Conservation (phyloP, 2,797 vertebrate species). For the Eulemur albifrons region DNA sequence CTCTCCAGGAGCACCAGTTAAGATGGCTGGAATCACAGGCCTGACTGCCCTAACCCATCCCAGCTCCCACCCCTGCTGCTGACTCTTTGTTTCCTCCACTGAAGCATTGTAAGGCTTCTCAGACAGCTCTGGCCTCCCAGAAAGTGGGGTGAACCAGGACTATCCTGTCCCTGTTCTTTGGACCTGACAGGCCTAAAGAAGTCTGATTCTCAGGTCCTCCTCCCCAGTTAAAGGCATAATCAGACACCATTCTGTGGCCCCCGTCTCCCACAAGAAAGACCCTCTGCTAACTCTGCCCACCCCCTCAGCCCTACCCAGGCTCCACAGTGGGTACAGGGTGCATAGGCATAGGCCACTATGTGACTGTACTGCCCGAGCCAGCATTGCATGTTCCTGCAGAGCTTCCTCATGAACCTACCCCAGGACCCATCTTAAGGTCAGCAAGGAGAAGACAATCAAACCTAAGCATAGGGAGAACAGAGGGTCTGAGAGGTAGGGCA, state of each 20-base stretch:
- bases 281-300: not conserved
- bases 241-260: not conserved
- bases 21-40: not conserved
- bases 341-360: slow-evolving; percentile 86
- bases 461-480: not conserved
- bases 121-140: not conserved
- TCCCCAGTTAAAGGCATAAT: not conserved
- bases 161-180: not conserved
- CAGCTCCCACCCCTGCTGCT: too few relatives aligned
- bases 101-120: not conserved
- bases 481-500: not conserved
- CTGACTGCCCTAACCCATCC: not conserved
- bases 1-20: not conserved
- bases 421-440: slow-evolving; percentile 88
- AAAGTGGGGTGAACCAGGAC: not conserved
- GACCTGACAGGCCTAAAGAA: not conserved
- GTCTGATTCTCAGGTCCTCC: not conserved
- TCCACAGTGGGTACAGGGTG: slow-evolving; percentile 88
- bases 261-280: not conserved
- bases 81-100: not conserved
- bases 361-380: slow-evolving; percentile 90
- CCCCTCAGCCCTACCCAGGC: slow-evolving; percentile 55
- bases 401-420: slow-evolving; percentile 90
- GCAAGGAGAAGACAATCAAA: not conserved
- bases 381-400: slow-evolving; percentile 89